Conservation (phyloP, 2,888 invertebrate genomes). For the Selenia dentaria region DNA sequence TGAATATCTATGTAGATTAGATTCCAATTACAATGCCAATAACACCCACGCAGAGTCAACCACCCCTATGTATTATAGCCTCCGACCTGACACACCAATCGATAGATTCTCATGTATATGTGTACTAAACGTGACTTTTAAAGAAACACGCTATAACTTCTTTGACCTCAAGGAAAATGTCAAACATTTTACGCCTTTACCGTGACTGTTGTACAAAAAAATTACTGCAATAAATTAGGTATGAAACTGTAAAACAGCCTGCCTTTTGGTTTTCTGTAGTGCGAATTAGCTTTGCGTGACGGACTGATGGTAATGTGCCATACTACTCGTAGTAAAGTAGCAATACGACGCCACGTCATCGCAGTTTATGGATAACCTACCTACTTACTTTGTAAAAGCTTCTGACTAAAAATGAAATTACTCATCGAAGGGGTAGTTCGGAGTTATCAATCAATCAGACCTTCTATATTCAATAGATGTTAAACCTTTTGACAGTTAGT, state of each 20-base stretch:
- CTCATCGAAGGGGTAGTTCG: slow-evolving; percentile 5
- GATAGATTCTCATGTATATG: slow-evolving; percentile 35
- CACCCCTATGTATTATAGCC: slow-evolving; percentile 42
- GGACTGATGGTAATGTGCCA: slow-evolving; percentile 4
- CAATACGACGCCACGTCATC: slow-evolving; percentile 1
- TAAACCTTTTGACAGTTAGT: slow-evolving; percentile 1
- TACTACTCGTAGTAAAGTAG: background rate
- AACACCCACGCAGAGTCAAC: slow-evolving; percentile 48
- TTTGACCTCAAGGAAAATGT: slow-evolving; percentile 41
- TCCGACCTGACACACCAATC: slow-evolving; percentile 47
- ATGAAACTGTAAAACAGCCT: slow-evolving; percentile 8
- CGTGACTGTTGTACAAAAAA: slow-evolving; percentile 20
- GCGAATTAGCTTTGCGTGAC: slow-evolving; percentile 26
- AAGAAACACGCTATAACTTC: slow-evolving; percentile 36
- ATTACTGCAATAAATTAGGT: slow-evolving; percentile 14
- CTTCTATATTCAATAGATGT: slow-evolving; percentile 13
- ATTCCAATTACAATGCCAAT: slow-evolving; percentile 45
- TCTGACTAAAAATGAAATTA: background rate
- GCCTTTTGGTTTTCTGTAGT: slow-evolving; percentile 21
- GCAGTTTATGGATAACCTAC: background rate
- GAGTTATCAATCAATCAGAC: slow-evolving; percentile 10
- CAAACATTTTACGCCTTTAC: slow-evolving; percentile 34
- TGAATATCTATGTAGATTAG: slow-evolving; percentile 54
- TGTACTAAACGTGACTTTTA: slow-evolving; percentile 30
- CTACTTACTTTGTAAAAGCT: background rate